Conservation (phyloP, 2,888 invertebrate genomes). For the Agriopis marginaria region DNA sequence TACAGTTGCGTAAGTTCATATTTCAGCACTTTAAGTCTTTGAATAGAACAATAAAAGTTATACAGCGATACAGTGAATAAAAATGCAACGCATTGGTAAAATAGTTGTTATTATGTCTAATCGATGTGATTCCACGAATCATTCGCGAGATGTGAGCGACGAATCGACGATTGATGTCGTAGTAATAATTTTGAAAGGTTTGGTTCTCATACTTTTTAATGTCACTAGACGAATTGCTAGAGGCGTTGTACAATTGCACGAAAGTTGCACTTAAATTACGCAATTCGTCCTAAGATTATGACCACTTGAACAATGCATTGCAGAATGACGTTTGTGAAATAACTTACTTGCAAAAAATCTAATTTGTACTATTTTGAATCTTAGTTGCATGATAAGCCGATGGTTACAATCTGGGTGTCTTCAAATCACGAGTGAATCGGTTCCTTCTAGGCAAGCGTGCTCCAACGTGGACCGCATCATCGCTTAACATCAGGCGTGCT, state of each 20-base stretch:
- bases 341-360: slow-evolving; percentile 9
- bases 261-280: slow-evolving; percentile 46
- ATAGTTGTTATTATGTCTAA: slow-evolving; percentile 51
- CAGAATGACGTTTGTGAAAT: slow-evolving; percentile 26
- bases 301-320: slow-evolving; percentile 34
- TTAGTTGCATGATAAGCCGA: background rate
- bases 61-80: slow-evolving; percentile 9
- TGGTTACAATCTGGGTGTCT: too few species aligned
- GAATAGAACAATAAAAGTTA: slow-evolving; percentile 9
- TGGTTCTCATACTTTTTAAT: slow-evolving; percentile 82
- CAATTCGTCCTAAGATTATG: slow-evolving; percentile 40
- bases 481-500: too few species aligned
- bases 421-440: too few species aligned
- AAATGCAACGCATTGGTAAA: slow-evolving; percentile 34
- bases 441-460: too few species aligned
- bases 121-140: slow-evolving; percentile 47
- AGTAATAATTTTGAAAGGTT: slow-evolving; percentile 75
- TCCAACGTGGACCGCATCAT: too few species aligned
- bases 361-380: slow-evolving; percentile 12
- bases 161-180: slow-evolving; percentile 67
- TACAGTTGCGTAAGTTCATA: slow-evolving; percentile 15
- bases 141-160: slow-evolving; percentile 51
- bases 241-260: slow-evolving; percentile 57
- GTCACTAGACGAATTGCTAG: slow-evolving; percentile 67
- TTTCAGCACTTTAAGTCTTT: slow-evolving; percentile 1